A percentile compares a stretch with the other conserved stretches of the same genome.
These are phyloP conservation scores for Oncorhynchus kisutch DNA, from an alignment of 2,113 vertebrate genomes.

Conservation along the genomic window DNA sequence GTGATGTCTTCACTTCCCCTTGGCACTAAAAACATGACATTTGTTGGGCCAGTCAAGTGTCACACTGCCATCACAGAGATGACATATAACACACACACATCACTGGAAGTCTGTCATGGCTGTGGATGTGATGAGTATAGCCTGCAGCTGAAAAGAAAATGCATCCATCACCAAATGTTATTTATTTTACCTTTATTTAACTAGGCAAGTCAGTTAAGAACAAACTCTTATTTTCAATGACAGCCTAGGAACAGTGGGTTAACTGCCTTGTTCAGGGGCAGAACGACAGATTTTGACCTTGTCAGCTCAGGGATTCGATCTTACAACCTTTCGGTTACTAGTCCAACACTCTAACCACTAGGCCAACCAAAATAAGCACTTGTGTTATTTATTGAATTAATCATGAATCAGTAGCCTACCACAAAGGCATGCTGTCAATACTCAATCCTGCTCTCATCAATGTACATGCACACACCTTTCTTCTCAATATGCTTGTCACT, in stretches of 20 bases:
- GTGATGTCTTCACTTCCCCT: background rate
- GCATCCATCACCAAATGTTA: background rate
- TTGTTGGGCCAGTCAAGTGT: background rate
- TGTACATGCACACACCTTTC: background rate
- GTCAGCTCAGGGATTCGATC: too few species aligned
- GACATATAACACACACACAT: background rate
- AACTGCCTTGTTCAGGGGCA: too few species aligned
- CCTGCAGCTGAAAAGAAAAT: too few species aligned
- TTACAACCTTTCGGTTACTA: too few species aligned
- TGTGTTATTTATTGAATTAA: constrained; percentile 49
- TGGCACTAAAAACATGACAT: background rate
- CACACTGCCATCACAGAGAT: constrained; percentile 11
- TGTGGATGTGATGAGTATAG: too few species aligned
- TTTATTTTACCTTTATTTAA: background rate
- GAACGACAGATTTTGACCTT: too few species aligned
- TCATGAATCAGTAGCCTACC: constrained; percentile 26
- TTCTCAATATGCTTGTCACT: background rate
- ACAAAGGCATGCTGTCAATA: constrained; percentile 23
- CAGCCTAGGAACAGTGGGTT: too few species aligned
- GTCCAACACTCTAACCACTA: too few species aligned
- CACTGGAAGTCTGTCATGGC: too few species aligned
- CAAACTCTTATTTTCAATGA: too few species aligned
- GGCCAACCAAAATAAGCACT: background rate
- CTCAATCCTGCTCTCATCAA: background rate
- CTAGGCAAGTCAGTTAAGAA: too few species aligned